A percentile compares a stretch with the other conserved stretches of the same genome.
Evolutionary conservation across 2,888 invertebrate genomes (phyloP).

Genomic region (Monoplex corrugatus): DNA sequence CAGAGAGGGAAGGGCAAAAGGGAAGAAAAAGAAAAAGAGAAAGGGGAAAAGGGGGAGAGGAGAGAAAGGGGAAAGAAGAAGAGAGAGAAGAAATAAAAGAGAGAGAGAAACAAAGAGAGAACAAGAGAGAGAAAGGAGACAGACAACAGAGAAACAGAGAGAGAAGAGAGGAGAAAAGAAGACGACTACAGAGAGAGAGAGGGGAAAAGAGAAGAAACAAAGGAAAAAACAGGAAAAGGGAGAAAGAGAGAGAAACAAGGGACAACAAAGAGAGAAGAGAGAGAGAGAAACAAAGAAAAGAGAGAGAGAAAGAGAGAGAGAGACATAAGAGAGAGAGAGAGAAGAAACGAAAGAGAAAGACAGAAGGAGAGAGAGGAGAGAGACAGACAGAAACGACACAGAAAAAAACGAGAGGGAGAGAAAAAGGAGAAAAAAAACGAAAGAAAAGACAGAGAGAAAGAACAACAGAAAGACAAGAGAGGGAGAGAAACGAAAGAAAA

Average conservation of each 20-base stretch:
- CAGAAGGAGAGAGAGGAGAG: no score
- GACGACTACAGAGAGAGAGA: background rate
- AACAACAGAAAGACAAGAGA: background rate
- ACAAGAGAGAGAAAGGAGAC: no score
- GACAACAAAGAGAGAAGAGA: no score
- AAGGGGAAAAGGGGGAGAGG: background rate
- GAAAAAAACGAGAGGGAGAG: background rate
- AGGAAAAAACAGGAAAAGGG: no score
- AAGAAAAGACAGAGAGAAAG: background rate
- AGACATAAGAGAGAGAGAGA: no score
- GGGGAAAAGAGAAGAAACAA: background rate
- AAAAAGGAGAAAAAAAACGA: background rate
- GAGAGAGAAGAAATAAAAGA: background rate
- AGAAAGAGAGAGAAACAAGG: no score
- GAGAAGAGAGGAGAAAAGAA: no score
- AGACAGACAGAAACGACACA: no score
- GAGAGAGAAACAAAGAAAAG: no score
- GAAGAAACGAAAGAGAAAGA: no score
- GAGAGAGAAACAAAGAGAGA: background rate
- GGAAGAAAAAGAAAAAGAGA: background rate
- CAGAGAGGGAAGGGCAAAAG: background rate
- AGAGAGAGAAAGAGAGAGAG: no score
- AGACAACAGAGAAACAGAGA: background rate
- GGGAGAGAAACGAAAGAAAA: background rate
- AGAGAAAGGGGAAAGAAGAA: background rate